Evolutionary conservation across 2,888 invertebrate genomes (phyloP), one percentile per base, ranked within the genome.

Genomic region (Caenorhabditis angaria): DNA sequence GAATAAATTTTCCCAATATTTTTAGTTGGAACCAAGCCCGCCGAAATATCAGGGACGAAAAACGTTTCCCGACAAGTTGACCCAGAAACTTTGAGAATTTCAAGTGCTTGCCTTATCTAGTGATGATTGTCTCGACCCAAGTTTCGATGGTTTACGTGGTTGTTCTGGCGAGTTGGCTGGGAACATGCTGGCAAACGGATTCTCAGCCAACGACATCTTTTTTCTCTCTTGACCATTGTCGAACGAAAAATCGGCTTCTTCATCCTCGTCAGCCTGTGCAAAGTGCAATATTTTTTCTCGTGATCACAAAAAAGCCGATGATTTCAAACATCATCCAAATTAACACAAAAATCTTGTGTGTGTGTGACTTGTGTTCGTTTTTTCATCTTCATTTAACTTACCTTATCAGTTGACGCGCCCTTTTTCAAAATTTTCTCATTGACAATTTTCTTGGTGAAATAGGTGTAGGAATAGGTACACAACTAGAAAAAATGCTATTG

Each of bases 391-490:
- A 29, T 18, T 48, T 14, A n/a, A 63, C 66, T 55, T 14, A 66
- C 67, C 67, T 61, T 72, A 68, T 3, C 64, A 50, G 25, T 66
- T 56, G 61, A 55, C 8, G 8, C 27, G 25, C 27, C 72, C 47
- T 72, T 78, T 25, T 73, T 76, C 22, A 76, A 56, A 55, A 77
- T 73, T 54, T 77, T 82, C 66, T 82, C 82, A 24, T 82, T 78
- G 22, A 81, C 76, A 29, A 83, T 80, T 53, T 80, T 79, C 61
- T 85, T 80, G 8, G 75, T 70, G 12, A 81, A 67, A 47, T 78
- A 78, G n/a, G 77, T 71, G 78, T 83, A 83, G 35, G 84, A 70
- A 61, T 83, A 85, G 2, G 84, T 82, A 41, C 79, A 72, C 8
- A 85, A 84, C 84, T 85, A 68, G 28, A 79, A 71, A 10, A 24